Evolutionary conservation across 2,888 invertebrate species (phyloP).

Genomic region (Cremastinae sp.): DNA sequence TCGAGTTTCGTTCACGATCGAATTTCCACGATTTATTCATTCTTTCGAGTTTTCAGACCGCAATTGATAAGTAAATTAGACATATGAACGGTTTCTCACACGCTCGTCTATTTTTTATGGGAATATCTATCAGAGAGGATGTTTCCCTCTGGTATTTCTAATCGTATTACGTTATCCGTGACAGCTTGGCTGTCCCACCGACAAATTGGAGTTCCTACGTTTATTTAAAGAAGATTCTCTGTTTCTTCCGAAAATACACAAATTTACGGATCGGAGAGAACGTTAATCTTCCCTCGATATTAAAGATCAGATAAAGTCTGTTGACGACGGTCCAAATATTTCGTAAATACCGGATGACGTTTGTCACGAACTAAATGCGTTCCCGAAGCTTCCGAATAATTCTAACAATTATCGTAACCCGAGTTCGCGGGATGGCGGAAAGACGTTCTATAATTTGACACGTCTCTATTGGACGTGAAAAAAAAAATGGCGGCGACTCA

Average conservation of each 20-base stretch:
- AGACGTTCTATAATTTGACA: conserved; percentile 7
- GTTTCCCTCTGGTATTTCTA: not conserved
- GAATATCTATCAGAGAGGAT: not conserved
- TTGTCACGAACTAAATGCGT: conserved; percentile 11
- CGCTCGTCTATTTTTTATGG: not conserved
- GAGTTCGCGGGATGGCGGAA: not conserved
- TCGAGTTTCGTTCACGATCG: no score
- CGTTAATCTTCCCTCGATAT: conserved; percentile 10
- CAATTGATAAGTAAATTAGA: no score
- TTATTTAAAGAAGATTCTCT: not conserved
- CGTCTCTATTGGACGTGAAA: conserved; percentile 25
- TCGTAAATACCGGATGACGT: conserved; percentile 37
- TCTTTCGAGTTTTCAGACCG: no score
- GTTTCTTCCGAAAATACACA: conserved; percentile 7
- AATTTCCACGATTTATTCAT: no score
- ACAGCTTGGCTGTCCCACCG: not conserved
- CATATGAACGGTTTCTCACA: not conserved
- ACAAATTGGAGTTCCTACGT: conserved; percentile 17
- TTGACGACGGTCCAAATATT: not conserved
- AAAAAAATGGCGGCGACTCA: conserved; percentile 32
- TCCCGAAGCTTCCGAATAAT: conserved; percentile 22
- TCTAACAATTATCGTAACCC: conserved; percentile 31
- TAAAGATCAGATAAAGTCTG: not conserved
- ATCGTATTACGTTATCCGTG: not conserved
- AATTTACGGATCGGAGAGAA: not conserved